These are phyloP conservation scores for Scaptomyza cyrtandrae DNA, from an alignment of 2,888 invertebrate genomes.

Conservation along the genomic window DNA sequence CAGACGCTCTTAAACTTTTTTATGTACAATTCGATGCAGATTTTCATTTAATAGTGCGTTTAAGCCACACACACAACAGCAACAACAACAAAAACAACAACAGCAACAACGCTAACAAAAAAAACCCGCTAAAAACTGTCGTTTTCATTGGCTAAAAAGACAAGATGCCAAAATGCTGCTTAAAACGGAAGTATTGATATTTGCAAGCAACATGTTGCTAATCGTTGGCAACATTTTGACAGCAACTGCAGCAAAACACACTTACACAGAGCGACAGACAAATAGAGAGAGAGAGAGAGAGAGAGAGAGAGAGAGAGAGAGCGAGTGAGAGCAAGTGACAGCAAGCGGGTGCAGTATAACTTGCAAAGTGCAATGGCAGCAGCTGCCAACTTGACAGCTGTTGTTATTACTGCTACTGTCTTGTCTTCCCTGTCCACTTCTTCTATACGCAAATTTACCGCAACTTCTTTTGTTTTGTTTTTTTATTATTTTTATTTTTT, in stretches of 20 bases:
- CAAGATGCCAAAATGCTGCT: slow-evolving; percentile 45
- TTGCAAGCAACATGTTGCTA: slow-evolving; percentile 55
- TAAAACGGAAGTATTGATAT: slow-evolving; percentile 45
- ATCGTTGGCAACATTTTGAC: slow-evolving; percentile 40
- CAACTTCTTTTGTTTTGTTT: slow-evolving; percentile 21
- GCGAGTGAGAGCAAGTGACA: not conserved
- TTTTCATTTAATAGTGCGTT: slow-evolving; percentile 71
- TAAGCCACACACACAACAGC: not conserved
- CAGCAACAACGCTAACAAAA: not conserved
- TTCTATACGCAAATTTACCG: slow-evolving; percentile 36
- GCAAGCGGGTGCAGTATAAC: slow-evolving; percentile 6
- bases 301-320: not conserved
- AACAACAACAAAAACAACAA: not conserved
- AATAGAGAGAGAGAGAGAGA: too few relatives aligned
- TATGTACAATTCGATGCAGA: slow-evolving; percentile 61
- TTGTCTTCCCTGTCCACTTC: slow-evolving; percentile 12
- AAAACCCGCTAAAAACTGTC: slow-evolving; percentile 56
- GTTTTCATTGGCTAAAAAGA: slow-evolving; percentile 58
- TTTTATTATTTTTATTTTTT: not conserved
- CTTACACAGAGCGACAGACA: too few relatives aligned
- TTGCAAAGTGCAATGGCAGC: slow-evolving; percentile 61
- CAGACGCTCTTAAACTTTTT: slow-evolving; percentile 47
- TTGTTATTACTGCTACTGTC: slow-evolving; percentile 26
- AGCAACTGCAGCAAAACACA: too few relatives aligned
- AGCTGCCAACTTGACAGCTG: slow-evolving; percentile 53